phyloP scores from a whole-genome alignment of 2,888 invertebrate genomes.

The Tipula confusa region DNA sequence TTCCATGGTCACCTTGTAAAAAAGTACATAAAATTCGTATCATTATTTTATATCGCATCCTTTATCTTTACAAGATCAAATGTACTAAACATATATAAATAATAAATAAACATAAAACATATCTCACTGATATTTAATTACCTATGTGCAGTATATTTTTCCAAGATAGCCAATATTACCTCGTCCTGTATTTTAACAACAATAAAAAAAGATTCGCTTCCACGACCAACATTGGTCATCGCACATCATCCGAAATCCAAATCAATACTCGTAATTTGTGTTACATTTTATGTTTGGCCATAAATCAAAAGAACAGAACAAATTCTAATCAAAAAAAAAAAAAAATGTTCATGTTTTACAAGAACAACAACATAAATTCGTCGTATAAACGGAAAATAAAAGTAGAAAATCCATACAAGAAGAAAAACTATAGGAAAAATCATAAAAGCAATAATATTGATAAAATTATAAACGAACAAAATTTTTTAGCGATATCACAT shows the following conservation, averaged over 20 bases:
- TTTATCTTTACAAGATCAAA: no score
- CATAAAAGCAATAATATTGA: conserved; percentile 20
- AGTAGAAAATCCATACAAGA: not conserved
- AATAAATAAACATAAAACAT: not conserved
- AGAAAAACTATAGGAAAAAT: not conserved
- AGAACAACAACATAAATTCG: not conserved
- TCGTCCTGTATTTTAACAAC: not conserved
- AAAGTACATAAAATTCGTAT: no score
- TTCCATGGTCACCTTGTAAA: no score
- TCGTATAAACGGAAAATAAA: not conserved
- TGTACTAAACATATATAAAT: no score
- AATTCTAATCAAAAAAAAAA: not conserved
- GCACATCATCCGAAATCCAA: not conserved
- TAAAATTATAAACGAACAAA: conserved; percentile 1
- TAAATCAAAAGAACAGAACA: not conserved
- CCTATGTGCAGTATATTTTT: not conserved
- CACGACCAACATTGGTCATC: no score
- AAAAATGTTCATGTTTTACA: not conserved
- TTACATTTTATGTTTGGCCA: not conserved
- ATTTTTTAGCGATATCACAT: not conserved
- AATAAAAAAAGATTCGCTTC: not conserved
- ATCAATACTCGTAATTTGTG: not conserved
- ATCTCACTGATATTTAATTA: not conserved
- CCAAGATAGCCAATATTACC: not conserved
- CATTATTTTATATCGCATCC: no score